Evolutionary conservation across 1,140 invertebrate genomes (phyloP).

Genomic region (Halotydeus destructor): DNA sequence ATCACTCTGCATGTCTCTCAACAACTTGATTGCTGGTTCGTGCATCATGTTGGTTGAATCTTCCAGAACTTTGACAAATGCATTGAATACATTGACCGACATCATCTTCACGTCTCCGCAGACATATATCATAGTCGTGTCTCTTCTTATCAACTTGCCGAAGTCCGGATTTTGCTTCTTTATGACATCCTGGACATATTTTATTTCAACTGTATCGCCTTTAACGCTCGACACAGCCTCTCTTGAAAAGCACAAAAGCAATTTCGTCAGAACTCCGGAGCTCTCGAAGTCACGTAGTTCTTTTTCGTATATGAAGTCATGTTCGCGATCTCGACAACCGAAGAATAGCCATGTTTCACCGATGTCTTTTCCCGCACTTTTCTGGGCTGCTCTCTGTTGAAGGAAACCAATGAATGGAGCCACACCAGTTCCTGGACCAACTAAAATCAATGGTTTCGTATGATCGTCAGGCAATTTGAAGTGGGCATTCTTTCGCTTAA

Average conservation of each 20-base stretch:
- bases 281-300: constrained; percentile 34
- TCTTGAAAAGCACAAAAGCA: constrained; percentile 42
- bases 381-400: constrained; percentile 24
- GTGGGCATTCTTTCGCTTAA: constrained; percentile 35
- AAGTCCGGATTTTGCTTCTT: constrained; percentile 31
- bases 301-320: constrained; percentile 38
- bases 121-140: constrained; percentile 38
- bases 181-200: constrained; percentile 35
- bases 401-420: constrained; percentile 43
- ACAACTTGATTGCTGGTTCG: constrained; percentile 21
- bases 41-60: constrained; percentile 24
- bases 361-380: constrained; percentile 18
- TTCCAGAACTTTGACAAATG: constrained; percentile 33
- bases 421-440: constrained; percentile 60
- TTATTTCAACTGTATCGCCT: background rate
- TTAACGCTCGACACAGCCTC: constrained; percentile 19
- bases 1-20: constrained; percentile 23
- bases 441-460: constrained; percentile 41
- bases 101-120: constrained; percentile 55
- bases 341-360: constrained; percentile 41
- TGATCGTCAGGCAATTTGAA: constrained; percentile 34
- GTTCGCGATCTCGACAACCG: constrained; percentile 43
- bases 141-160: constrained; percentile 33
- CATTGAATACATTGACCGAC: constrained; percentile 39
- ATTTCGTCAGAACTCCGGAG: constrained; percentile 28